phyloP scores from a whole-genome alignment of 1,140 invertebrate species.

The Vanessa atalanta region DNA sequence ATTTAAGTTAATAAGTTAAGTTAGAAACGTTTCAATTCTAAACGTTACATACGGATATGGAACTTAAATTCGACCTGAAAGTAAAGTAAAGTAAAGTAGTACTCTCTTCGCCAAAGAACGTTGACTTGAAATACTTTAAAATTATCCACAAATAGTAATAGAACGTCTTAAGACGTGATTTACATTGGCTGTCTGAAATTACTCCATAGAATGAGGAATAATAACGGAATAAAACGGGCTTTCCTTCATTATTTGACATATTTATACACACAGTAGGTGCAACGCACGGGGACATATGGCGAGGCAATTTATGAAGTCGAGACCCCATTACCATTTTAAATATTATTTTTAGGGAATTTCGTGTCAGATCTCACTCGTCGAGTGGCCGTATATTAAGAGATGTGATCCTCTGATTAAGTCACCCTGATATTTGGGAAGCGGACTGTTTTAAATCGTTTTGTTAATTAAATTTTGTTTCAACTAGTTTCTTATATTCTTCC shows the following conservation, averaged over 20 bases:
- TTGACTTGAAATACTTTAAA: too few species aligned
- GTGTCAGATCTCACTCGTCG: constrained; percentile 80
- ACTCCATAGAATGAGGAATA: constrained; percentile 51
- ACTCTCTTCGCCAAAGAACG: too few species aligned
- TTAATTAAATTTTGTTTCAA: constrained; percentile 63
- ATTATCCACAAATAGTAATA: too few species aligned
- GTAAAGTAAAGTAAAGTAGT: too few species aligned
- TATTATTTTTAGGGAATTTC: constrained; percentile 81
- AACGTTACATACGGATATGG: too few species aligned
- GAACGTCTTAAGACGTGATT: too few species aligned
- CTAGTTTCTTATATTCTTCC: neutral
- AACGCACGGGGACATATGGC: constrained; percentile 76
- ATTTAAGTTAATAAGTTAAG: too few species aligned
- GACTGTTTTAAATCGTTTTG: constrained; percentile 58
- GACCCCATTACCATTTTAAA: constrained; percentile 80
- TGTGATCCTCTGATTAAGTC: constrained; percentile 79
- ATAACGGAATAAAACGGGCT: constrained; percentile 51
- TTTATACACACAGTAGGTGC: constrained; percentile 79
- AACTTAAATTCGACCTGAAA: too few species aligned
- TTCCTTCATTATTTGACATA: constrained; percentile 77
- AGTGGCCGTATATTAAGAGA: constrained; percentile 76
- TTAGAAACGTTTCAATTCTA: too few species aligned
- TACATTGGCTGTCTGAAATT: neutral
- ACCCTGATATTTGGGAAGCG: constrained; percentile 63
- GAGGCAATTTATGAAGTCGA: constrained; percentile 77